These are phyloP conservation scores for Spilosoma lubricipeda DNA, from an alignment of 2,888 invertebrate species.

Conservation along the genomic window DNA sequence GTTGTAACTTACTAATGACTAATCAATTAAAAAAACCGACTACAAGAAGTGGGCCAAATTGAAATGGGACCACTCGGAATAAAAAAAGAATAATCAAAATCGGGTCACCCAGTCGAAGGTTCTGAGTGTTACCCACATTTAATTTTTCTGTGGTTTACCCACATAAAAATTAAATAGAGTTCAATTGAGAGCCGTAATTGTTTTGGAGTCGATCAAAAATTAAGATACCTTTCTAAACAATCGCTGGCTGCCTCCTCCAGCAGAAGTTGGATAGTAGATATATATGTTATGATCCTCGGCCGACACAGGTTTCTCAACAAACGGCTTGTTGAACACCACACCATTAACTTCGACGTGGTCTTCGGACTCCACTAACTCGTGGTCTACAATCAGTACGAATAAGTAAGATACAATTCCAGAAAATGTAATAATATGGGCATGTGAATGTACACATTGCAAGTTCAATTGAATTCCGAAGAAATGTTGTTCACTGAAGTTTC, in stretches of 20 bases:
- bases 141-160: no score
- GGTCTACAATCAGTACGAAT: slow-evolving; percentile 85
- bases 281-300: slow-evolving; percentile 99
- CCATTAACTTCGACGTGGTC: slow-evolving; percentile 99
- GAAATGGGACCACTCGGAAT: no score
- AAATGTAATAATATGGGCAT: background rate
- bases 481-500: background rate
- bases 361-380: slow-evolving; percentile 97
- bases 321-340: slow-evolving; percentile 98
- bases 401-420: background rate
- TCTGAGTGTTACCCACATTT: no score
- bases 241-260: slow-evolving; percentile 98
- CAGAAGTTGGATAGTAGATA: slow-evolving; percentile 99
- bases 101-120: no score
- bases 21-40: background rate
- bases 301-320: slow-evolving; percentile 99
- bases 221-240: slow-evolving; percentile 96
- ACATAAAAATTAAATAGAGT: no score
- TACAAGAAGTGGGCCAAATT: no score
- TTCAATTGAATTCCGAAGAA: background rate
- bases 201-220: background rate
- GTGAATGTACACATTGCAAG: background rate
- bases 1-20: background rate
- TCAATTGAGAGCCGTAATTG: no score
- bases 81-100: no score